Conservation (phyloP, 2,888 invertebrate genomes). For the Tachina grossa region DNA sequence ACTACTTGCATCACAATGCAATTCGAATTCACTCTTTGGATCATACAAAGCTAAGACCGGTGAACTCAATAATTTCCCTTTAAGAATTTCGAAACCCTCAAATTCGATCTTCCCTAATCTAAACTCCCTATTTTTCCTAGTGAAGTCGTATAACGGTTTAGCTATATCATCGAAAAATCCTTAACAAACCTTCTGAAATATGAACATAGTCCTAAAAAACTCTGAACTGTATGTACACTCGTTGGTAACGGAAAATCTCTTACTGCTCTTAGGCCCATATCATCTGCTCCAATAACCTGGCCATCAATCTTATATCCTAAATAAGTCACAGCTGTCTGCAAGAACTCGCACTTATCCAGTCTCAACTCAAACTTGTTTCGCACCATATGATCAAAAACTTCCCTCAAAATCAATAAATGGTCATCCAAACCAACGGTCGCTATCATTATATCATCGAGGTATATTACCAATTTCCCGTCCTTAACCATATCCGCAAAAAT, state of each 20-base stretch:
- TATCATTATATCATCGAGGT: neutral
- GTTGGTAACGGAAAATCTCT: neutral
- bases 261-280: neutral
- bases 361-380: no score
- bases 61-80: neutral
- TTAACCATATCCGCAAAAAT: neutral
- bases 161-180: neutral
- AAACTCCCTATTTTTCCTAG: neutral
- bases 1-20: neutral
- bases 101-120: neutral
- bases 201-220: neutral
- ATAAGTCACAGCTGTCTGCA: neutral
- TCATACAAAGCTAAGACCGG: no score
- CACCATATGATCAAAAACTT: neutral
- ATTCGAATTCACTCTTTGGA: neutral
- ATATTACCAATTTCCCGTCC: neutral
- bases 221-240: neutral
- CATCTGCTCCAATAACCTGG: slow-evolving; percentile 22
- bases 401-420: neutral
- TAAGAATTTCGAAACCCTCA: neutral
- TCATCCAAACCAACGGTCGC: neutral
- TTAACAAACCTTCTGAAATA: neutral
- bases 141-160: neutral
- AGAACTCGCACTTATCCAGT: neutral
- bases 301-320: neutral